Evolutionary conservation across 2,888 invertebrate genomes (phyloP).

Genomic region (Phyllotreta striolata): DNA sequence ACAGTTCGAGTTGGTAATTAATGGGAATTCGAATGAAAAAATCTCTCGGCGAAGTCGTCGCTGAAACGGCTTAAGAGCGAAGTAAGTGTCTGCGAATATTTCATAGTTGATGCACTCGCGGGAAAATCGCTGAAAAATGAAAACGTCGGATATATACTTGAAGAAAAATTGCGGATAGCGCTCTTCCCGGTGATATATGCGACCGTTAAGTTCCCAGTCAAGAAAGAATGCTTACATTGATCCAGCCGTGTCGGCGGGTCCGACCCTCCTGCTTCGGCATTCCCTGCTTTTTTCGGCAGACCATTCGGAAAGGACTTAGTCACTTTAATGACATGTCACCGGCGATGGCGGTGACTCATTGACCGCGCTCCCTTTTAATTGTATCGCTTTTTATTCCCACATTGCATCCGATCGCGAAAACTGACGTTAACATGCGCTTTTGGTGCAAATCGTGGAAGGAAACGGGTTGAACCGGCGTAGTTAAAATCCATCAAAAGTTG

Average conservation of each 20-base stretch:
- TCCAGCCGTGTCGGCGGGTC: slow-evolving; percentile 16
- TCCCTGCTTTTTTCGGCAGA: slow-evolving; percentile 13
- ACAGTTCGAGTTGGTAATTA: too few species aligned
- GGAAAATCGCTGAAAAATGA: slow-evolving; percentile 13
- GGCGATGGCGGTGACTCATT: slow-evolving; percentile 22
- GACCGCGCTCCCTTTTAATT: slow-evolving; percentile 16
- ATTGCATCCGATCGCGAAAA: neutral
- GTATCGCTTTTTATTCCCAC: slow-evolving; percentile 4
- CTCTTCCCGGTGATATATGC: slow-evolving; percentile 23
- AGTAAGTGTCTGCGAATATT: neutral
- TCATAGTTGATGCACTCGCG: neutral
- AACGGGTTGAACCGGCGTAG: neutral
- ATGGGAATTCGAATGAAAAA: too few species aligned
- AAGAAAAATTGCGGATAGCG: slow-evolving; percentile 19
- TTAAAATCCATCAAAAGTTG: neutral
- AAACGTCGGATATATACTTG: neutral
- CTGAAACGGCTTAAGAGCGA: too few species aligned
- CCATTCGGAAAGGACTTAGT: slow-evolving; percentile 22
- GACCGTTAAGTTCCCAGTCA: slow-evolving; percentile 22
- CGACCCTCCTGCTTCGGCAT: slow-evolving; percentile 26
- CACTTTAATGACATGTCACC: slow-evolving; percentile 30
- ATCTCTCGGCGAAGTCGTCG: too few species aligned
- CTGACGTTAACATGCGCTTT: too few species aligned
- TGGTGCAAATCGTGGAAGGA: too few species aligned
- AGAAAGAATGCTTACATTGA: slow-evolving; percentile 26